Conservation (phyloP, 2,113 vertebrate genomes). For the Zosterops pallidus region DNA sequence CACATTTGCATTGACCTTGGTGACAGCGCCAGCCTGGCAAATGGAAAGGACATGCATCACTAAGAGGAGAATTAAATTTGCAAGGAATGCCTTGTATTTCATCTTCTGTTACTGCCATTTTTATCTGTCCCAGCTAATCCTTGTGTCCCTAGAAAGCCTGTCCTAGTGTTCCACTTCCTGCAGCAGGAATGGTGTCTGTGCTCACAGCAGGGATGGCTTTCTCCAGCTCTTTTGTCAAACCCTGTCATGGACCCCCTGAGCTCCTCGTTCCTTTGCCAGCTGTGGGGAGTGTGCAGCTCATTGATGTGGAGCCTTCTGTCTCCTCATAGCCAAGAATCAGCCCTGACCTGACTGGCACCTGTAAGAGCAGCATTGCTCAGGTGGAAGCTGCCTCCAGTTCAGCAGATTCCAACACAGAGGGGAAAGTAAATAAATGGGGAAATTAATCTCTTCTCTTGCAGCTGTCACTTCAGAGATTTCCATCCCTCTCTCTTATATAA, state of each 20-base stretch:
- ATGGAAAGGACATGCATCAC: not conserved
- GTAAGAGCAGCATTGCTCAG: not conserved
- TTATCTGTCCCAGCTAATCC: not conserved
- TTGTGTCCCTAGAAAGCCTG: not conserved
- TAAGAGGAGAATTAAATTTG: constrained; percentile 10
- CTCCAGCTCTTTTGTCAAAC: not conserved
- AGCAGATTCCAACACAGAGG: not conserved
- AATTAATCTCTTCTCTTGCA: not conserved
- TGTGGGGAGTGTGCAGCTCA: not conserved
- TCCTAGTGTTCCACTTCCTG: constrained; percentile 6
- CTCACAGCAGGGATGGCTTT: not conserved
- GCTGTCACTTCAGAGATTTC: not conserved
- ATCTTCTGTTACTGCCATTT: not conserved
- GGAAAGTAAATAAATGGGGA: too few relatives aligned
- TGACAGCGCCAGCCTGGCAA: not conserved
- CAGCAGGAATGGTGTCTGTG: not conserved
- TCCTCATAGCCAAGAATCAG: not conserved
- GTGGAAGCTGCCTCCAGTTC: not conserved
- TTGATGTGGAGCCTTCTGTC: not conserved
- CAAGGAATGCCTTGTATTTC: not conserved
- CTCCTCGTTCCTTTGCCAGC: not conserved
- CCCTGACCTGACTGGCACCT: not conserved
- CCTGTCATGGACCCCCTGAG: not conserved
- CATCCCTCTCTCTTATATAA: not conserved
- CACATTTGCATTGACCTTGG: not conserved